These are phyloP conservation scores for Lepidurus couesii DNA, from an alignment of 1,140 invertebrate species.

Conservation along the genomic window DNA sequence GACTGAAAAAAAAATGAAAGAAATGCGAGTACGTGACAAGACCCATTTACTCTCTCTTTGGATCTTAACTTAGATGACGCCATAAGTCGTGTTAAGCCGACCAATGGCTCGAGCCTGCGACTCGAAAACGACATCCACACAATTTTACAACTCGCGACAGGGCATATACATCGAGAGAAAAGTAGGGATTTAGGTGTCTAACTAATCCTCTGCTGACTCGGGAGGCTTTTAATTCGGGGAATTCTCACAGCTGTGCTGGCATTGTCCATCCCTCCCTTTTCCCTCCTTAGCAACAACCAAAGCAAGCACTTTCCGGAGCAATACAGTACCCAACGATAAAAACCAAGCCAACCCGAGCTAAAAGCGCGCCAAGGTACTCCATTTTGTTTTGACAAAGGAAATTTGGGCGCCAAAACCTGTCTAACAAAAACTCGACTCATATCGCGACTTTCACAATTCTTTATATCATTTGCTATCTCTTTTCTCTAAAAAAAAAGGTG, in stretches of 20 bases:
- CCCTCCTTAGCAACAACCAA: neutral
- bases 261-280: neutral
- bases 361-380: too few relatives aligned
- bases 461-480: too few relatives aligned
- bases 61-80: constrained; percentile 15
- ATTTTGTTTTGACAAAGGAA: too few relatives aligned
- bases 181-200: constrained; percentile 9
- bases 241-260: constrained; percentile 12
- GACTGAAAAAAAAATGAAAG: neutral
- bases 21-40: too few relatives aligned
- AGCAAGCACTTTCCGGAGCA: too few relatives aligned
- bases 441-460: too few relatives aligned
- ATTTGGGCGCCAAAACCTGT: too few relatives aligned
- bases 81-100: constrained; percentile 9
- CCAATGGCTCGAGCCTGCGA: neutral
- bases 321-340: too few relatives aligned
- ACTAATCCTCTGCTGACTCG: constrained; percentile 14
- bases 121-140: constrained; percentile 5
- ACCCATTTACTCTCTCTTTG: constrained; percentile 5
- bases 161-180: neutral
- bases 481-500: too few relatives aligned
- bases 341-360: too few relatives aligned
- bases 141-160: constrained; percentile 3
- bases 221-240: neutral
- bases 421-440: too few relatives aligned